Evolutionary conservation across 2,888 invertebrate species (phyloP).

Genomic region (Cinara cedri): DNA sequence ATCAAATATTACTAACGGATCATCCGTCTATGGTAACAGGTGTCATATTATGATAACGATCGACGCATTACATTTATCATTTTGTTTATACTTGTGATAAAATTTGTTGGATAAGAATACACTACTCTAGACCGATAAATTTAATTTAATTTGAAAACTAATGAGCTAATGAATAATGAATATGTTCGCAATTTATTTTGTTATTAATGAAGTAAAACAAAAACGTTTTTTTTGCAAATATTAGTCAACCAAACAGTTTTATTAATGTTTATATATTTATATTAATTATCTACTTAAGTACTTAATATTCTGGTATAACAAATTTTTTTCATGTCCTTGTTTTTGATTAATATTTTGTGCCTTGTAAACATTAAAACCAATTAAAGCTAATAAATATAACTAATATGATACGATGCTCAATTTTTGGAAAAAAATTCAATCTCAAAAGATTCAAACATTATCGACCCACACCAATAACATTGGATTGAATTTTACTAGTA

Average conservation of each 20-base stretch:
- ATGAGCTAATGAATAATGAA: not conserved
- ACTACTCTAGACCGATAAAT: not conserved
- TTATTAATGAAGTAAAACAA: not conserved
- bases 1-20: too few species aligned
- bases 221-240: not conserved
- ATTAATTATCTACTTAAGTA: not conserved
- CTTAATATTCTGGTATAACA: not conserved
- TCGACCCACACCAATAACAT: slow-evolving; percentile 48
- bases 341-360: not conserved
- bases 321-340: not conserved
- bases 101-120: slow-evolving; percentile 5
- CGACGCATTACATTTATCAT: slow-evolving; percentile 19
- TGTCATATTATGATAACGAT: slow-evolving; percentile 14
- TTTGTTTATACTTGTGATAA: slow-evolving; percentile 31
- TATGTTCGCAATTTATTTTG: not conserved
- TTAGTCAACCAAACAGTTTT: not conserved
- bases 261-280: not conserved
- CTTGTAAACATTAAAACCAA: not conserved
- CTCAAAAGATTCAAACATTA: slow-evolving; percentile 44
- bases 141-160: slow-evolving; percentile 10
- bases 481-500: slow-evolving; percentile 17
- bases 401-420: slow-evolving; percentile 70
- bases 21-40: slow-evolving; percentile 43
- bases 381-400: slow-evolving; percentile 28
- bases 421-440: slow-evolving; percentile 73